These are phyloP conservation scores for Epistrophella euchroma DNA, from an alignment of 2,888 invertebrate genomes.

Conservation along the genomic window DNA sequence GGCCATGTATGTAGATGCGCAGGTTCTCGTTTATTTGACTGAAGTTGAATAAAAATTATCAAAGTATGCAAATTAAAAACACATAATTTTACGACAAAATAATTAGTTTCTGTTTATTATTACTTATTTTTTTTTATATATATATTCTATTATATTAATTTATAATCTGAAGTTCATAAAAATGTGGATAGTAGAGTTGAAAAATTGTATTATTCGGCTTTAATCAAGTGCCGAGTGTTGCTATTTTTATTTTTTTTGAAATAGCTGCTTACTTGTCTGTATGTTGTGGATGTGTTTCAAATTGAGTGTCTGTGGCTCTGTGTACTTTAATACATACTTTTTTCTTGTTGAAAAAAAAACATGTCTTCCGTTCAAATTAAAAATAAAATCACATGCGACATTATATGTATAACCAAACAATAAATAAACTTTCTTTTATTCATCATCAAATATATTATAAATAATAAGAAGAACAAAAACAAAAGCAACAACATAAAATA, in stretches of 20 bases:
- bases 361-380: conserved; percentile 7
- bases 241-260: background rate
- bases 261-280: background rate
- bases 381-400: conserved; percentile 50
- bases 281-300: conserved; percentile 24
- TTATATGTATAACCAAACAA: conserved; percentile 58
- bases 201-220: conserved; percentile 21
- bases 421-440: conserved; percentile 52
- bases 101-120: conserved; percentile 63
- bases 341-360: conserved; percentile 17
- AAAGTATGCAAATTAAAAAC: background rate
- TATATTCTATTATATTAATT: conserved; percentile 40
- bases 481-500: conserved; percentile 39
- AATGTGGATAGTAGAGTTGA: conserved; percentile 55
- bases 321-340: conserved; percentile 13
- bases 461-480: conserved; percentile 30
- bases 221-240: conserved; percentile 40
- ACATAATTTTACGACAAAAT: conserved; percentile 66
- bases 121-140: conserved; percentile 12
- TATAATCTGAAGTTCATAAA: conserved; percentile 54
- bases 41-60: background rate
- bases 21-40: too few relatives aligned
- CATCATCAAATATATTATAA: conserved; percentile 5
- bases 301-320: conserved; percentile 10
- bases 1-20: too few relatives aligned